Evolutionary conservation across 2,888 invertebrate species (phyloP).

Genomic region (Odontocolon sp.): DNA sequence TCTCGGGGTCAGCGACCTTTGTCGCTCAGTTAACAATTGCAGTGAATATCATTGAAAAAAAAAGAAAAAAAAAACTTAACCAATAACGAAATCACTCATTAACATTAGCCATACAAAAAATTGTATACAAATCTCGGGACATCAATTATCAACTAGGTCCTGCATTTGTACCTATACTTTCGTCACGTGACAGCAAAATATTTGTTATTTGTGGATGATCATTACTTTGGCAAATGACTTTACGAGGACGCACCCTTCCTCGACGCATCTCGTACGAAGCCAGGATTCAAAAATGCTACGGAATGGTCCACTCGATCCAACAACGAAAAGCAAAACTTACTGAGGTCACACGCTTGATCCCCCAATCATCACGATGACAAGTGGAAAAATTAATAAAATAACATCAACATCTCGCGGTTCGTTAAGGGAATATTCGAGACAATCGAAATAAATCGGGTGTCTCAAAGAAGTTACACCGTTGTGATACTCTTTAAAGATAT

Average conservation of each 20-base stretch:
- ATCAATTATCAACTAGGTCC: neutral
- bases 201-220: constrained; percentile 14
- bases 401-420: constrained; percentile 29
- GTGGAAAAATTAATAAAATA: constrained; percentile 8
- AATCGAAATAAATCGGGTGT: constrained; percentile 44
- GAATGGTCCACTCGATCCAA: constrained; percentile 12
- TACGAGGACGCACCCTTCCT: constrained; percentile 1
- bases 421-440: constrained; percentile 43
- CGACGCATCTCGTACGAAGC: constrained; percentile 13
- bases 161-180: constrained; percentile 1
- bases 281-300: constrained; percentile 17
- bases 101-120: neutral
- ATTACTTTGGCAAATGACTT: constrained; percentile 10
- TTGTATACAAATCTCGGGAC: neutral
- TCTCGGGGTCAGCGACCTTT: constrained; percentile 51
- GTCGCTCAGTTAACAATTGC: neutral
- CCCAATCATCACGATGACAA: neutral
- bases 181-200: neutral
- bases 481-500: constrained; percentile 11
- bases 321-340: neutral
- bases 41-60: neutral
- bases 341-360: neutral
- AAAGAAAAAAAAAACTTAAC: neutral
- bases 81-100: neutral
- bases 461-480: neutral